phyloP scores from a whole-genome alignment of 2,888 invertebrate species.

The Hemistola chrysoprasaria region DNA sequence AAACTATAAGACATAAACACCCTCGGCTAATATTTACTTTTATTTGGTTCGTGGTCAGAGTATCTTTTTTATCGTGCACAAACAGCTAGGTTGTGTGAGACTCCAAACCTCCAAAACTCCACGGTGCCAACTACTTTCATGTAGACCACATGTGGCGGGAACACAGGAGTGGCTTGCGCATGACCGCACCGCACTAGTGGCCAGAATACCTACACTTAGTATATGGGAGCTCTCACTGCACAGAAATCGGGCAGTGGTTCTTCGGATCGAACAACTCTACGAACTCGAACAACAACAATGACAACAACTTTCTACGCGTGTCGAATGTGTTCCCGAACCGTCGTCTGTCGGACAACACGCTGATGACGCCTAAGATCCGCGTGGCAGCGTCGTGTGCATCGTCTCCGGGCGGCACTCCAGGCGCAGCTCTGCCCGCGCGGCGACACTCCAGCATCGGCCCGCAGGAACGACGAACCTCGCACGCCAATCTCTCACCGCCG shows the following conservation, averaged over 20 bases:
- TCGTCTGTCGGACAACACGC: conserved; percentile 94
- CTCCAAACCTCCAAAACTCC: too few relatives aligned
- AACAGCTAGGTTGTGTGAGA: too few relatives aligned
- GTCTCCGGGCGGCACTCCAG: conserved; percentile 87
- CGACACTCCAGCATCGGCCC: conserved; percentile 96
- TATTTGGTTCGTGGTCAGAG: too few relatives aligned
- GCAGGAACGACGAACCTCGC: conserved; percentile 92
- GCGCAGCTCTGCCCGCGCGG: conserved; percentile 90
- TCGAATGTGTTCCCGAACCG: conserved; percentile 91
- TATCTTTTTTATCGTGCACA: too few relatives aligned
- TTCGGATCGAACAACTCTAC: conserved; percentile 92
- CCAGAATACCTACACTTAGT: not conserved
- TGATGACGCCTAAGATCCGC: conserved; percentile 94
- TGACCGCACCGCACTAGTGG: too few relatives aligned
- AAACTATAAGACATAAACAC: too few relatives aligned
- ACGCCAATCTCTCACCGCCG: conserved; percentile 93
- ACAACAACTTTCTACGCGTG: conserved; percentile 92
- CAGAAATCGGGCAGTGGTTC: conserved; percentile 89
- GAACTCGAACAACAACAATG: conserved; percentile 78
- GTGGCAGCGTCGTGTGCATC: conserved; percentile 95
- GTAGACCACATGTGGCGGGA: too few relatives aligned
- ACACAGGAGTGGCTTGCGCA: too few relatives aligned
- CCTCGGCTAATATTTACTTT: too few relatives aligned
- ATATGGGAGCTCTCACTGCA: conserved; percentile 13
- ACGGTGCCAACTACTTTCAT: too few relatives aligned